These are phyloP conservation scores for Panorpa germanica DNA, from an alignment of 2,888 invertebrate genomes.

Conservation along the genomic window DNA sequence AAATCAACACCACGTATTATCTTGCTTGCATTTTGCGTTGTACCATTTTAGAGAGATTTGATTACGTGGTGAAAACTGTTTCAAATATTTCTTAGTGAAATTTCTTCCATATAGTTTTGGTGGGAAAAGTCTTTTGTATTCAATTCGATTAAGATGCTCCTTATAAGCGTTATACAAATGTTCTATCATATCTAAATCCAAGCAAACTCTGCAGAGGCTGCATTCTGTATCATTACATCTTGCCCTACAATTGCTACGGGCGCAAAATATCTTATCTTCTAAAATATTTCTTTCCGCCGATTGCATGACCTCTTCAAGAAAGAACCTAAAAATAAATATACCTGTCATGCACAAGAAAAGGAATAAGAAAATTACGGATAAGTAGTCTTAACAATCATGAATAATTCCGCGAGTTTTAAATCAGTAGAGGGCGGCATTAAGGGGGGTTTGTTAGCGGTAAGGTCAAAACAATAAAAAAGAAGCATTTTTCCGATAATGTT, in stretches of 20 bases:
- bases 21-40: conserved; percentile 69
- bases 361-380: too few species aligned
- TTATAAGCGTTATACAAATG: conserved; percentile 47
- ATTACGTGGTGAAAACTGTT: conserved; percentile 44
- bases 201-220: conserved; percentile 59
- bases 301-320: conserved; percentile 40
- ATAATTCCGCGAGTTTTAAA: too few species aligned
- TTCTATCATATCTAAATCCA: conserved; percentile 34
- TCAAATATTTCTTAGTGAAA: conserved; percentile 24
- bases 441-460: too few species aligned
- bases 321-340: too few species aligned
- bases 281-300: conserved; percentile 64
- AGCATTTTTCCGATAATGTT: too few species aligned
- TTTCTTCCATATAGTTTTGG: too few species aligned
- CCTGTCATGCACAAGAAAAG: too few species aligned
- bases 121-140: conserved; percentile 69
- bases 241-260: conserved; percentile 28
- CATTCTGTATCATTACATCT: conserved; percentile 51
- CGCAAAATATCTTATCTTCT: conserved; percentile 52
- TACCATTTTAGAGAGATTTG: conserved; percentile 69
- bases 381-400: too few species aligned
- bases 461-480: too few species aligned
- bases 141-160: conserved; percentile 64
- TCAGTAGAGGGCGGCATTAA: too few species aligned
- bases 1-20: conserved; percentile 76